These are phyloP conservation scores for Brachionichthys hirsutus DNA, from an alignment of 2,113 vertebrate genomes.

Conservation along the genomic window DNA sequence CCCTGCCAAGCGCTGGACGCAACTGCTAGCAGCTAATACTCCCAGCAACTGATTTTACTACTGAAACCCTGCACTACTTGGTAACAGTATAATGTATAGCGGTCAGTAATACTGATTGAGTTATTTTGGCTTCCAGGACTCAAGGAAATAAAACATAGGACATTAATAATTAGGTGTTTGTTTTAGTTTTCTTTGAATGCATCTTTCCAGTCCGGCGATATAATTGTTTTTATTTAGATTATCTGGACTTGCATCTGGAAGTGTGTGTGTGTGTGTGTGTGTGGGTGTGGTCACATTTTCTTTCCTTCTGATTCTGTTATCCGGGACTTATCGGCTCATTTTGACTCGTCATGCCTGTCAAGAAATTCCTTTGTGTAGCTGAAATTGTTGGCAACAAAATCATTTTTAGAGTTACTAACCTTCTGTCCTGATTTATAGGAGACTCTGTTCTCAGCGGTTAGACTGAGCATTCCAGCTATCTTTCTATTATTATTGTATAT, in stretches of 20 bases:
- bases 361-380: constrained; percentile 22
- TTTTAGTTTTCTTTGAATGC: not conserved
- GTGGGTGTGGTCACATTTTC: not conserved
- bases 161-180: constrained; percentile 4
- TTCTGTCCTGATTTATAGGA: constrained; percentile 14
- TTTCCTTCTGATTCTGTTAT: not conserved
- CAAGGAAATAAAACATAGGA: not conserved
- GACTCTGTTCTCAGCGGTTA: constrained; percentile 5
- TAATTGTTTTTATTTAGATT: constrained; percentile 26
- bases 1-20: too few species aligned
- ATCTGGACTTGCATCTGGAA: too few species aligned
- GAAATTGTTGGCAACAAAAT: constrained; percentile 11
- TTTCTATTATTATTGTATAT: too few species aligned
- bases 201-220: constrained; percentile 8
- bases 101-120: too few species aligned
- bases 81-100: too few species aligned
- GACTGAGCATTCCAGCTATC: not conserved
- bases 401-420: constrained; percentile 7
- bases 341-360: constrained; percentile 15
- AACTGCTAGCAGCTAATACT: too few species aligned
- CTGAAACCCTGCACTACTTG: too few species aligned
- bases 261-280: too few species aligned
- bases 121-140: not conserved
- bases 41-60: too few species aligned
- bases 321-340: constrained; percentile 20